Evolutionary conservation across 1,140 invertebrate species (phyloP), one percentile per base, ranked within the genome.

Genomic region (Drosophila prosaltans): DNA sequence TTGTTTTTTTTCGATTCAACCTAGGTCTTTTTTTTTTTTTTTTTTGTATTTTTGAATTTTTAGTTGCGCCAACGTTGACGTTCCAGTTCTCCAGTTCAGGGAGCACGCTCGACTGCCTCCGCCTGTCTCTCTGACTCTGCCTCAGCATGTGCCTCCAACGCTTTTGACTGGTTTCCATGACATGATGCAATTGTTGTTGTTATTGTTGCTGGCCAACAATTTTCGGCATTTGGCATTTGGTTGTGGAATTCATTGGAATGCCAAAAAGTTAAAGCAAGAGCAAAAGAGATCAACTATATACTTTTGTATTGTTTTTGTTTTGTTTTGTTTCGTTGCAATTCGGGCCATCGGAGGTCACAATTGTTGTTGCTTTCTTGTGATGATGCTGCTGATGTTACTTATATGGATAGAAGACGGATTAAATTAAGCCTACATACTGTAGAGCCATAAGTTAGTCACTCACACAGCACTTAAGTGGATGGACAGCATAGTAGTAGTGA

Each of bases 171-270:
- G 57, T 59, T 59, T 59, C 57, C 55, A 58, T 58, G 28, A 7
- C 57, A 59, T 59, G 57, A 59, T 59, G 57, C 57, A 59, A 59
- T 59, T 59, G 57, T 59, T 59, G 57, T 59, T 59, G 54, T 30
- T 30, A 26, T 30, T 30, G 51, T 11, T 16, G 16, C 57, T 59
- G 57, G 30, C 57, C 57, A 59, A 39, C 57, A 59, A 32, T 59
- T 39, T 59, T 59, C 57, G 57, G 57, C 57, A 39, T 59, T 59
- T 59, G 57, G 57, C 57, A 59, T 59, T 59, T 59, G 32, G 32
- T 39, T 59, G 57, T 59, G 32, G 32, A 57, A 57, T 58, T 30
- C 55, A 57, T 39, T 62, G 41, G 41, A 62, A 45, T 62, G 60
- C 60, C 60, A 43, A 62, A 51, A 51, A 61, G 21, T 21, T 60